phyloP scores from a whole-genome alignment of 2,888 invertebrate species.

The Agrotis ipsilon region DNA sequence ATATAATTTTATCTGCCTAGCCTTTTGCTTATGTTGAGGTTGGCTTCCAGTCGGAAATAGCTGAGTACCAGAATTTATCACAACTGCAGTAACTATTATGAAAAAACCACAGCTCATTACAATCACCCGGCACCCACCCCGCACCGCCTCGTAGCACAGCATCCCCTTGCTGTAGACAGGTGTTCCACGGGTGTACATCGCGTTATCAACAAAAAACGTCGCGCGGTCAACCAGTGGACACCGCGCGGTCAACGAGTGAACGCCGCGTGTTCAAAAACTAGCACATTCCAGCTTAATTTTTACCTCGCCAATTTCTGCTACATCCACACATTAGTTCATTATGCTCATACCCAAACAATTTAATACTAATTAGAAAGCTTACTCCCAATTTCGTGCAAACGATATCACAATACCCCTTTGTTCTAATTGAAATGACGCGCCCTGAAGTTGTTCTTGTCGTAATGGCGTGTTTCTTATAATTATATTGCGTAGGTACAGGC shows the following conservation, averaged over 20 bases:
- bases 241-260: too few species aligned
- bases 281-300: not conserved
- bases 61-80: not conserved
- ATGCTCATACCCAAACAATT: conserved; percentile 33
- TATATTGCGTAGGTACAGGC: conserved; percentile 25
- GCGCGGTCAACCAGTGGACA: too few species aligned
- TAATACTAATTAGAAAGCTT: conserved; percentile 46
- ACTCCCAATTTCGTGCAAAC: conserved; percentile 50
- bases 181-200: too few species aligned
- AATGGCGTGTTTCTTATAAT: conserved; percentile 51
- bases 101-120: too few species aligned
- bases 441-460: conserved; percentile 26
- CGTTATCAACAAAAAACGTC: too few species aligned
- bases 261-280: not conserved
- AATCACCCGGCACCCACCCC: too few species aligned
- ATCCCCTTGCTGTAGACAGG: too few species aligned
- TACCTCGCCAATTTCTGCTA: not conserved
- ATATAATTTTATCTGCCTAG: not conserved
- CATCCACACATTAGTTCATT: conserved; percentile 18
- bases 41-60: not conserved
- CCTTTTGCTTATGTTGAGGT: not conserved
- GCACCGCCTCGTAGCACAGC: too few species aligned
- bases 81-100: not conserved
- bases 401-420: conserved; percentile 49
- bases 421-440: conserved; percentile 47